Percentiles rank a stretch among this genome's conserved stretches.
These are phyloP conservation scores for Heliocidaris erythrogramma DNA, from an alignment of 35 echinoderm and acorn worm genomes.

Conservation along the genomic window DNA sequence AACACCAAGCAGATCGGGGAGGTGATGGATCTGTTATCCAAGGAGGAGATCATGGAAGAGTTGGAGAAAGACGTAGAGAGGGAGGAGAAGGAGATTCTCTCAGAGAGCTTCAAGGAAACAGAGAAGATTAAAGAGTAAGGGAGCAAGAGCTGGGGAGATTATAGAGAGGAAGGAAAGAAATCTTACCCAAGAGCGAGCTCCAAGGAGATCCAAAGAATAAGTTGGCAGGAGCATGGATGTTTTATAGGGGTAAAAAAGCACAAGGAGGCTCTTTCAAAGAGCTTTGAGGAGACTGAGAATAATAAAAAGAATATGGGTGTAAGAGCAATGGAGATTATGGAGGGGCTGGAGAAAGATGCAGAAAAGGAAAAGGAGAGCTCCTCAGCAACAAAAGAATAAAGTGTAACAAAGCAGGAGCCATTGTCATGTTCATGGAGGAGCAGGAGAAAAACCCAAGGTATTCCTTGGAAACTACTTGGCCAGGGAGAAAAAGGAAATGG, in stretches of 20 bases:
- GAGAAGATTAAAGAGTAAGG: neutral
- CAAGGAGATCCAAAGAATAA: neutral
- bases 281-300: neutral
- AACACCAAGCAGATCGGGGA: slow-evolving; percentile 89
- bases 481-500: no score
- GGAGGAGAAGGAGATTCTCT: slow-evolving; percentile 54
- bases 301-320: neutral
- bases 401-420: neutral
- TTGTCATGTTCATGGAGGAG: slow-evolving; percentile 71
- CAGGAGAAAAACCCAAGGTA: no score
- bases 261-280: slow-evolving; percentile 32
- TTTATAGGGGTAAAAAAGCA: slow-evolving; percentile 55
- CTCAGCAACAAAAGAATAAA: neutral
- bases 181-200: slow-evolving; percentile 13
- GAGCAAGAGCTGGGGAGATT: slow-evolving; percentile 59
- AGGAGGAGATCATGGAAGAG: slow-evolving; percentile 83
- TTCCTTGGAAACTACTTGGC: no score
- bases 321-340: slow-evolving; percentile 38
- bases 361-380: slow-evolving; percentile 37
- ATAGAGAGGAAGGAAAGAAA: slow-evolving; percentile 53
- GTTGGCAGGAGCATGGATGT: slow-evolving; percentile 58
- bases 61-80: slow-evolving; percentile 68
- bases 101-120: neutral
- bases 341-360: slow-evolving; percentile 65
- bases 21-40: slow-evolving; percentile 80